These are phyloP conservation scores for Drosophila baimaii DNA, from an alignment of 1,140 invertebrate species.

Conservation along the genomic window DNA sequence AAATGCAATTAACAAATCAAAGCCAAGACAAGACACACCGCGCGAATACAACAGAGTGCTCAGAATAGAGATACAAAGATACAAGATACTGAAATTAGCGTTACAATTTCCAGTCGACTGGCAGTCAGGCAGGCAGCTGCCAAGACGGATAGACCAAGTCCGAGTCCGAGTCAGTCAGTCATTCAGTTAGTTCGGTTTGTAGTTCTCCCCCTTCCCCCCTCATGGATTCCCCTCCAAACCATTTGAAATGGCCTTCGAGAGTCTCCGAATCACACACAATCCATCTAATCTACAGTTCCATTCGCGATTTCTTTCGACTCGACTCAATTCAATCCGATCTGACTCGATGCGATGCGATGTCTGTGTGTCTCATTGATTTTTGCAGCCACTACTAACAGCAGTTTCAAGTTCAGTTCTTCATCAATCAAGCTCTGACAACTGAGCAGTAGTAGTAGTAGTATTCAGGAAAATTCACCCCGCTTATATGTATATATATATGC, in stretches of 20 bases:
- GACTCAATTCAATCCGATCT: conserved; percentile 16
- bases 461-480: conserved; percentile 34
- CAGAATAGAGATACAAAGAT: conserved; percentile 42
- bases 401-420: conserved; percentile 80
- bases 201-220: neutral
- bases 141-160: conserved; percentile 47
- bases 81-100: conserved; percentile 66
- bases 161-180: conserved; percentile 56
- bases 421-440: conserved; percentile 75
- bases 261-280: conserved; percentile 42
- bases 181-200: conserved; percentile 15
- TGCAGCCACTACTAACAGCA: conserved; percentile 47
- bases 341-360: conserved; percentile 34
- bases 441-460: too few species aligned
- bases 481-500: conserved; percentile 6
- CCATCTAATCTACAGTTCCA: conserved; percentile 74
- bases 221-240: neutral
- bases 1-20: conserved; percentile 77
- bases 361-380: conserved; percentile 71
- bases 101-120: conserved; percentile 68
- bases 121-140: conserved; percentile 50
- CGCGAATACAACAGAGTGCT: conserved; percentile 18
- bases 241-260: conserved; percentile 67
- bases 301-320: conserved; percentile 43
- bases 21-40: conserved; percentile 52